These are phyloP conservation scores for Phocoena sinus DNA, from an alignment of 2,113 vertebrate genomes.

Conservation along the genomic window DNA sequence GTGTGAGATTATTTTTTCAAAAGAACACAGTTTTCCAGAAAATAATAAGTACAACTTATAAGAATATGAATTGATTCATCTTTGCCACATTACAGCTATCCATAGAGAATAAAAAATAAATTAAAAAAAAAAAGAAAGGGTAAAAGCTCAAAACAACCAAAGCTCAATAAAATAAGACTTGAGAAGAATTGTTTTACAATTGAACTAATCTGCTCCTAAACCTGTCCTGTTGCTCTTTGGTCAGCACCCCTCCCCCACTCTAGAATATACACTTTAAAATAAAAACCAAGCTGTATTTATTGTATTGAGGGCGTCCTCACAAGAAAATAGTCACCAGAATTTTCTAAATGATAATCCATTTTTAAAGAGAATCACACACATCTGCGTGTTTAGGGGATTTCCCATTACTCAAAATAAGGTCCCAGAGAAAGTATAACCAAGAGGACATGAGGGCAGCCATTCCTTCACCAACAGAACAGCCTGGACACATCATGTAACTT, in stretches of 20 bases:
- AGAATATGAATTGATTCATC: background rate
- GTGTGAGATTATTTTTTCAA: background rate
- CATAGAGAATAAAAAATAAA: background rate
- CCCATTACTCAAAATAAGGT: background rate
- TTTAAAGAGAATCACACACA: background rate
- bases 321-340: background rate
- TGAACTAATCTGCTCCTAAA: background rate
- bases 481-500: background rate
- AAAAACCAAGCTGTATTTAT: background rate
- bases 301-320: rapidly evolving
- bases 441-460: background rate
- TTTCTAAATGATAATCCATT: background rate
- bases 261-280: background rate
- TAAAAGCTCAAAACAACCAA: background rate
- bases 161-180: background rate
- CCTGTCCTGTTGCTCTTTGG: background rate
- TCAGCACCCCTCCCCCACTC: background rate
- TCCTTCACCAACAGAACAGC: background rate
- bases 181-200: background rate
- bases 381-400: background rate
- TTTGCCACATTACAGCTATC: background rate
- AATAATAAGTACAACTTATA: background rate
- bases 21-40: background rate
- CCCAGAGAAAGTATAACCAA: background rate
- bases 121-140: background rate